These are phyloP conservation scores for Merops nubicus DNA, from an alignment of 2,113 vertebrate genomes.

Conservation along the genomic window DNA sequence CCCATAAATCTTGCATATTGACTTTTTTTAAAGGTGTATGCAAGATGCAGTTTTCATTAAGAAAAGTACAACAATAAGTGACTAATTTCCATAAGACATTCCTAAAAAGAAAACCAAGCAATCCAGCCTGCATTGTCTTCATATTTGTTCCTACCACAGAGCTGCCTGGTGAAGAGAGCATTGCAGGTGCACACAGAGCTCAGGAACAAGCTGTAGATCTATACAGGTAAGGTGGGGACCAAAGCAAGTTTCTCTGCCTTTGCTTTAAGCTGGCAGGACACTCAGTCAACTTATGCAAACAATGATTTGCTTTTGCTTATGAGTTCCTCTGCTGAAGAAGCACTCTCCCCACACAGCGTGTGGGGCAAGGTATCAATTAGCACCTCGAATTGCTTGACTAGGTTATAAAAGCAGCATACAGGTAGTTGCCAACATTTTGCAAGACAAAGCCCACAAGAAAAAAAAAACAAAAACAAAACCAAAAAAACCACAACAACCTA, in stretches of 20 bases:
- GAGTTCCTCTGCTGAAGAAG: not conserved
- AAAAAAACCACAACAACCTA: not conserved
- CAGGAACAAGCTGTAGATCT: not conserved
- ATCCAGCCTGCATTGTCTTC: not conserved
- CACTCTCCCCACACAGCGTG: rapidly evolving
- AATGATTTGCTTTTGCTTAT: not conserved
- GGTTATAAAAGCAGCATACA: not conserved
- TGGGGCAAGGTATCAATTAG: not conserved
- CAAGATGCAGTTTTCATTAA: not conserved
- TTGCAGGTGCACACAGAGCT: not conserved
- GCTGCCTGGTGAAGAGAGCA: not conserved
- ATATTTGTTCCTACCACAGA: too few relatives aligned
- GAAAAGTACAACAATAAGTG: rapidly evolving
- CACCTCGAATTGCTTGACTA: not conserved
- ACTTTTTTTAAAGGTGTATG: not conserved
- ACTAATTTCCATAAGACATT: not conserved
- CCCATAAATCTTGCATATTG: not conserved
- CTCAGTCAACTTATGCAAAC: not conserved
- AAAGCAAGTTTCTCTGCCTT: not conserved
- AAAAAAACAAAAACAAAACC: too few relatives aligned
- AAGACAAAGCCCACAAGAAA: not conserved
- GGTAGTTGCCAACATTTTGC: not conserved
- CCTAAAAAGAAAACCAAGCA: not conserved
- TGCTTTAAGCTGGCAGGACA: not conserved
- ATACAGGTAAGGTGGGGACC: not conserved